Conservation (phyloP, 2,113 vertebrate species). For the Varanus komodoensis region DNA sequence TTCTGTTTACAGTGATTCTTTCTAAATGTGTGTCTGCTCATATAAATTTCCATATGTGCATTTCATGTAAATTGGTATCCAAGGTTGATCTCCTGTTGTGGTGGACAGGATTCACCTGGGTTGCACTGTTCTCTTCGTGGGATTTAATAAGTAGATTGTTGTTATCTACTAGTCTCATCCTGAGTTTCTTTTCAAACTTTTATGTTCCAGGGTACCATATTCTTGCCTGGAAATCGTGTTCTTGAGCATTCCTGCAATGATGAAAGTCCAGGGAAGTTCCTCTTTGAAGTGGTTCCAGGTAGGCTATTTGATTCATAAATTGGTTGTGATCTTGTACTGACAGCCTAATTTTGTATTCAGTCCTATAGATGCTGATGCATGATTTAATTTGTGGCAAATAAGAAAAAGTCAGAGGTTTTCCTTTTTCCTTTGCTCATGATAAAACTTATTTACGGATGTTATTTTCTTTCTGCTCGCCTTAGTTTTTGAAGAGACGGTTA, state of each 20-base stretch:
- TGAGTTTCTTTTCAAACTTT: background rate
- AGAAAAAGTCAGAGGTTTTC: background rate
- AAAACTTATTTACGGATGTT: background rate
- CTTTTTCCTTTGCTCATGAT: constrained; percentile 41
- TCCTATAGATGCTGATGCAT: constrained; percentile 55
- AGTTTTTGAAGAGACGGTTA: background rate
- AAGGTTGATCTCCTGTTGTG: no score
- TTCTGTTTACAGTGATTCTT: no score
- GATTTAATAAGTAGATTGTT: constrained; percentile 22
- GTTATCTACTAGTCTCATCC: background rate
- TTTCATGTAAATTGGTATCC: no score
- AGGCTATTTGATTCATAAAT: constrained; percentile 66
- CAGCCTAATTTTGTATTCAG: constrained; percentile 54
- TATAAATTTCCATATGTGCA: no score
- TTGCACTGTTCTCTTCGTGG: background rate
- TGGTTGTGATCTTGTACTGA: constrained; percentile 37
- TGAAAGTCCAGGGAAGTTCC: constrained; percentile 93
- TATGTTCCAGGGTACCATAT: constrained; percentile 87
- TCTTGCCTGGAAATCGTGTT: constrained; percentile 95
- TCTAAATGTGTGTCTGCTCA: no score
- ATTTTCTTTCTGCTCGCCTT: constrained; percentile 27
- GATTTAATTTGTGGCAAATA: constrained; percentile 25
- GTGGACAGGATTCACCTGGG: background rate
- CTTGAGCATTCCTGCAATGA: constrained; percentile 91
- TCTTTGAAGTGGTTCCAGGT: constrained; percentile 98